Percentiles rank a stretch among this genome's conserved stretches.
Conservation (phyloP, 1,140 invertebrate species). For the Cepaea nemoralis region DNA sequence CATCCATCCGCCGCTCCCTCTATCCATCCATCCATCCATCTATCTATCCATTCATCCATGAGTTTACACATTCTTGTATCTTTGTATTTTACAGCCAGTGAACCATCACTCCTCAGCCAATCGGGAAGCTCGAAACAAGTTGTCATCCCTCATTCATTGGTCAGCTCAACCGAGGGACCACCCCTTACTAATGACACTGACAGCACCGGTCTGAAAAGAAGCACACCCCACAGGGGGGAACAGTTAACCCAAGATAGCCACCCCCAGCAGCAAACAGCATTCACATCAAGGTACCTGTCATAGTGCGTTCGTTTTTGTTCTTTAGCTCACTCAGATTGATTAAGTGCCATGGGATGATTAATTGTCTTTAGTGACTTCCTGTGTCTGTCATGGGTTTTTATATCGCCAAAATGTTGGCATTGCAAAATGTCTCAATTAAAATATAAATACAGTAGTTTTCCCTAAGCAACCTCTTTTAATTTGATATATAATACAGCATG, state of each 20-base stretch:
- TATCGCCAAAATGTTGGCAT: too few species aligned
- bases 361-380: too few species aligned
- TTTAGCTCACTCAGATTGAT: too few species aligned
- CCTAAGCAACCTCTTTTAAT: too few species aligned
- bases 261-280: neutral
- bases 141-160: slow-evolving; percentile 45
- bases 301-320: too few species aligned
- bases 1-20: slow-evolving; percentile 19
- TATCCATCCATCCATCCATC: slow-evolving; percentile 38
- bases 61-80: too few species aligned
- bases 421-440: too few species aligned
- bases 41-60: too few species aligned
- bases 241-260: slow-evolving; percentile 32
- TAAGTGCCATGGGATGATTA: too few species aligned
- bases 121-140: slow-evolving; percentile 47
- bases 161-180: slow-evolving; percentile 42
- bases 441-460: too few species aligned
- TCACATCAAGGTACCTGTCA: neutral
- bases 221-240: slow-evolving; percentile 28
- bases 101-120: slow-evolving; percentile 54
- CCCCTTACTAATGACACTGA: slow-evolving; percentile 19
- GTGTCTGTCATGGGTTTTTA: too few species aligned
- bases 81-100: slow-evolving; percentile 48
- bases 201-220: neutral
- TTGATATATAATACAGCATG: too few species aligned